These are phyloP conservation scores for Monochamus alternatus DNA, from an alignment of 2,888 invertebrate species.

Conservation along the genomic window DNA sequence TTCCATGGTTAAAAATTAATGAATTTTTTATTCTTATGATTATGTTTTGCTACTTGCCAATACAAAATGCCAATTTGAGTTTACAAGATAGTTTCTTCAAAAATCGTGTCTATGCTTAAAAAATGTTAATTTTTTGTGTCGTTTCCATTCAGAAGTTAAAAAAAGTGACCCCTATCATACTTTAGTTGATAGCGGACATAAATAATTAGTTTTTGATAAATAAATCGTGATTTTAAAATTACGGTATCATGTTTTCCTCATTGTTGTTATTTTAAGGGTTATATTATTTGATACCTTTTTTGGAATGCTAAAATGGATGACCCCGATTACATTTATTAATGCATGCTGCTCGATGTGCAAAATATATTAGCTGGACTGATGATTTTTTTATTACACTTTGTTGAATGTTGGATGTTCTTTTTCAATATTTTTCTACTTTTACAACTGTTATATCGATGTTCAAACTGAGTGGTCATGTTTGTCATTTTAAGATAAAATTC, in stretches of 20 bases:
- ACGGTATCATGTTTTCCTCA: not conserved
- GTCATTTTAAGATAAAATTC: slow-evolving; percentile 42
- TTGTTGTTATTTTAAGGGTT: not conserved
- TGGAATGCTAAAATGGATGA: slow-evolving; percentile 33
- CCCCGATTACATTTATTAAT: slow-evolving; percentile 37
- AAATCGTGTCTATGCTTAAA: no score
- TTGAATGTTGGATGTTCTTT: slow-evolving; percentile 70
- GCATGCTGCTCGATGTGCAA: slow-evolving; percentile 61
- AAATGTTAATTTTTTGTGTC: no score
- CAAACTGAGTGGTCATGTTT: slow-evolving; percentile 69
- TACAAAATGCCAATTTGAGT: no score
- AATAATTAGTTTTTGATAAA: no score
- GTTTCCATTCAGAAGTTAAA: no score
- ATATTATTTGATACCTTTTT: not conserved
- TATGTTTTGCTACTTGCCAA: no score
- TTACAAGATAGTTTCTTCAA: no score
- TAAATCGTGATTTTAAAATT: not conserved
- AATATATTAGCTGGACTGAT: slow-evolving; percentile 40
- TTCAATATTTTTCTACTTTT: slow-evolving; percentile 56
- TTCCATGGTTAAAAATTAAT: slow-evolving; percentile 8
- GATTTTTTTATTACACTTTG: slow-evolving; percentile 46
- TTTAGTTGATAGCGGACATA: no score
- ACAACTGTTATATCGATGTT: slow-evolving; percentile 64
- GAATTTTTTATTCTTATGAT: not conserved
- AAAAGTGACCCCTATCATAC: no score